A percentile compares a stretch with the other conserved stretches of the same genome.
These are phyloP conservation scores for Agelas oroides DNA, from an alignment of 37 sponge, comb jelly and placozoan genomes.

Conservation along the genomic window DNA sequence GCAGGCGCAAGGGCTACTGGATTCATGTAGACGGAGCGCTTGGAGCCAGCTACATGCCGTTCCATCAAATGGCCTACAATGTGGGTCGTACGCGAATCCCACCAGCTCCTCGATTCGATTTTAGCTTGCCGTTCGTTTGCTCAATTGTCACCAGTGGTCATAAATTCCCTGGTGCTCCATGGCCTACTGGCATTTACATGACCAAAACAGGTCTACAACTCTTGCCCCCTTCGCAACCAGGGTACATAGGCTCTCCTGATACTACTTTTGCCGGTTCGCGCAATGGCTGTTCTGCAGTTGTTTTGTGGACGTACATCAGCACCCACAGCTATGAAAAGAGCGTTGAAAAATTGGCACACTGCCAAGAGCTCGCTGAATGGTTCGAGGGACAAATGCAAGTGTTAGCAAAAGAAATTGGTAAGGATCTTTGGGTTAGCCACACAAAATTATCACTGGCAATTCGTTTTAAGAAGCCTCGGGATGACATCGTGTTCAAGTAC, in stretches of 20 bases:
- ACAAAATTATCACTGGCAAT: constrained; percentile 3
- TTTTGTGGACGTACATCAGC: constrained; percentile 48
- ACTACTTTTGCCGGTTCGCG: constrained; percentile 45
- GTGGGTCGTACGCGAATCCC: not conserved
- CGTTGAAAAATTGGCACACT: constrained; percentile 1
- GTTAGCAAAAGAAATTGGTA: constrained; percentile 3
- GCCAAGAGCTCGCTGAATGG: constrained; percentile 15
- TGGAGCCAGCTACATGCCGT: constrained; percentile 42
- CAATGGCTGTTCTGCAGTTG: constrained; percentile 18
- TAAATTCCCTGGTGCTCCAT: constrained; percentile 32
- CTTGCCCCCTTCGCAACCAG: not conserved
- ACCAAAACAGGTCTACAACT: constrained; percentile 8
- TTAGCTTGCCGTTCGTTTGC: constrained; percentile 29
- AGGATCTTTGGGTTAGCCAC: constrained; percentile 26
- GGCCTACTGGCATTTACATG: constrained; percentile 33
- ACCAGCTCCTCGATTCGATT: constrained; percentile 24
- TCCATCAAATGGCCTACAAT: constrained; percentile 16
- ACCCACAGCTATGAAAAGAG: constrained; percentile 25
- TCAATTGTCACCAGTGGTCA: constrained; percentile 50
- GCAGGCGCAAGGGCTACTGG: constrained; percentile 1
- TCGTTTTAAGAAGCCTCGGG: not conserved
- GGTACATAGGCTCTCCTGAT: constrained; percentile 34
- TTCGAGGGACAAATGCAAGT: not conserved
- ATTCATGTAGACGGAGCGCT: constrained; percentile 56
- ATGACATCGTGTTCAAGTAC: not conserved